Conservation (phyloP, 2,888 invertebrate species). For the Heliconius cydno region DNA sequence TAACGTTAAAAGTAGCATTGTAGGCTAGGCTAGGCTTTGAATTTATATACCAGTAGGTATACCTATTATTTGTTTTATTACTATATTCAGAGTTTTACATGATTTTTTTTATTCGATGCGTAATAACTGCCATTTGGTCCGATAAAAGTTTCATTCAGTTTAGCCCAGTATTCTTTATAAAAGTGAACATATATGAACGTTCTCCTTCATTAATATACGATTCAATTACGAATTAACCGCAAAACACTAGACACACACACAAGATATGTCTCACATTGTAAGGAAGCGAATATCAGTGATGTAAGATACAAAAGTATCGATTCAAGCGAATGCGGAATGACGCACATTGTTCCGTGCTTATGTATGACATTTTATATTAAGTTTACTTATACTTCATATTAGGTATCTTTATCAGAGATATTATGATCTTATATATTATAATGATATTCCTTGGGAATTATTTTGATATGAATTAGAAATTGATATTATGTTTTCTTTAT, state of each 20-base stretch:
- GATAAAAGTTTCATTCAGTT: too few relatives aligned
- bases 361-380: not conserved
- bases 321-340: constrained; percentile 28
- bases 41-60: not conserved
- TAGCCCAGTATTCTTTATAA: not conserved
- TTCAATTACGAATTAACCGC: not conserved
- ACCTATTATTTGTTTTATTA: too few relatives aligned
- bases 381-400: not conserved
- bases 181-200: not conserved
- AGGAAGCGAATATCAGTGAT: constrained; percentile 22
- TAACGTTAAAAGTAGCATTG: not conserved
- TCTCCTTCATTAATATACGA: not conserved
- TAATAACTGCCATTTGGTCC: too few relatives aligned
- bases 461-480: too few relatives aligned
- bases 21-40: not conserved
- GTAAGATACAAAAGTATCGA: constrained; percentile 39
- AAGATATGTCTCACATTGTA: not conserved
- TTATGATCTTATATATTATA: too few relatives aligned
- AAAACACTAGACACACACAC: constrained; percentile 3
- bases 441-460: too few relatives aligned
- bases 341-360: constrained; percentile 19
- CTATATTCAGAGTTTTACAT: too few relatives aligned
- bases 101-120: too few relatives aligned
- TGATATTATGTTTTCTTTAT: not conserved
- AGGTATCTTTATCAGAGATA: too few relatives aligned